Base-by-base conservation (phyloP, 2,113 vertebrate species). In the Amblyornis subalaris region DNA sequence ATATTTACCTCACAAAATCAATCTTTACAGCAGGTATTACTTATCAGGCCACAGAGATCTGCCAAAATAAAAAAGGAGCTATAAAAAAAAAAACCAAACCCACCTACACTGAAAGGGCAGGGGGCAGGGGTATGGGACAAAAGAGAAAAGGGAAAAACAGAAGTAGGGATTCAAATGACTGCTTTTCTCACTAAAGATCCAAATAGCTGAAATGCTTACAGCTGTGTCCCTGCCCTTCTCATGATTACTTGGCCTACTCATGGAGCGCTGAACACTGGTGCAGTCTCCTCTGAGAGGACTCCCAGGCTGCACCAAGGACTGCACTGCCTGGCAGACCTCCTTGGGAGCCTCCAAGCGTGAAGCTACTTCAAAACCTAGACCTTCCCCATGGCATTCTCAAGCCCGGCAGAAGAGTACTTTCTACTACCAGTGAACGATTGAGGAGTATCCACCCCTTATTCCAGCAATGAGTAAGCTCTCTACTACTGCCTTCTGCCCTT, bases 1-100 rank as follows among this genome's bases (percentile, higher is more conserved):
- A 20, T 40, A 80, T 72, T 79, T 78, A 62, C 71, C 71, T 92
- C 74, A 76, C 64, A 76, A 83, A 94, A 82, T 42, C 42, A 72
- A 70, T n/a, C 50, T 73, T 85, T 76, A 40, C 54, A 91, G 64
- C 2, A 3, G 12, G 9, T 54, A 62, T 66, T 89, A 70, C 26
- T 82, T 62, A 76, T 29, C 66, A 93, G n/a, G 29, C 18, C 8
- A 21, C 6, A 17, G 24, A 79, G 35, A 89, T 18, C 45, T 13
- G 14, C 17, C 21, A 61, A 81, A 92, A 66, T 12, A 15, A 53
- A 73, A 86, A 91, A 57, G 7, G 17, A 83, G 36, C 13, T 75
- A 74, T 7, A 28, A 57, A 76, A 73, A 57, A 7, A n/a, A 8
- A 0, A 0, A 2, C 7, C 6, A 19, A 60, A 25, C 53, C 29